Percentiles rank a stretch among this genome's conserved stretches.
Evolutionary conservation across 2,888 invertebrate species (phyloP).

Genomic region (Baccha elongata): DNA sequence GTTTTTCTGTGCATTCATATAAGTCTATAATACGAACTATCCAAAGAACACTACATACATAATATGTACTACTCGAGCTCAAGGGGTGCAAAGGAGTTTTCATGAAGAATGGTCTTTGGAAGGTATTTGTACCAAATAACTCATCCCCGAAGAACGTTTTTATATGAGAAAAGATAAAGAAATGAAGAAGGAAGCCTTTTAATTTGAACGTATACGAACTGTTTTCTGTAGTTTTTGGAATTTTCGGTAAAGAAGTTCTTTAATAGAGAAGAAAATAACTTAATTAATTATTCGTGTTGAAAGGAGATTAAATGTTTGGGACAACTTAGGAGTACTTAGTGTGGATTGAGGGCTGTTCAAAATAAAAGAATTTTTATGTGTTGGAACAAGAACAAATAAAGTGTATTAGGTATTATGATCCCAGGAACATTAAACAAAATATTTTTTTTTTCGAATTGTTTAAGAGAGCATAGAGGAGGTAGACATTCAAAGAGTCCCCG

Average conservation of each 20-base stretch:
- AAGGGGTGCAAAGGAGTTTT: constrained; percentile 12
- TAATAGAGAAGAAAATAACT: not conserved
- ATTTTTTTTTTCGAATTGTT: no score
- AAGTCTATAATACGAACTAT: no score
- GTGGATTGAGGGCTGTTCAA: not conserved
- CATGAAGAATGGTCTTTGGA: constrained; percentile 16
- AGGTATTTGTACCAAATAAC: constrained; percentile 14
- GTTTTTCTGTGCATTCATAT: no score
- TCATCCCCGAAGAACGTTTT: no score
- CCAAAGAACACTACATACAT: not conserved
- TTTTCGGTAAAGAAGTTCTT: constrained; percentile 5
- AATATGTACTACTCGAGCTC: not conserved
- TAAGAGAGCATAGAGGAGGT: no score
- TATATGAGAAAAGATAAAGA: not conserved
- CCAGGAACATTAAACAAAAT: no score
- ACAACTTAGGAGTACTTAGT: no score
- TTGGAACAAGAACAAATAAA: no score
- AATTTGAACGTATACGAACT: constrained; percentile 24
- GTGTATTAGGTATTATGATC: no score
- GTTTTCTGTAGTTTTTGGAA: constrained; percentile 7
- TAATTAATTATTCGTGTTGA: constrained; percentile 3
- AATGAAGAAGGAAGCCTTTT: constrained; percentile 10
- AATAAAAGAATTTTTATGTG: no score
- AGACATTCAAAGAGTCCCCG: no score
- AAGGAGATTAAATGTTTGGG: not conserved